Percentiles rank a stretch among this genome's conserved stretches.
Evolutionary conservation across 1,140 invertebrate genomes (phyloP).

Genomic region (Sycophaga agraensis): DNA sequence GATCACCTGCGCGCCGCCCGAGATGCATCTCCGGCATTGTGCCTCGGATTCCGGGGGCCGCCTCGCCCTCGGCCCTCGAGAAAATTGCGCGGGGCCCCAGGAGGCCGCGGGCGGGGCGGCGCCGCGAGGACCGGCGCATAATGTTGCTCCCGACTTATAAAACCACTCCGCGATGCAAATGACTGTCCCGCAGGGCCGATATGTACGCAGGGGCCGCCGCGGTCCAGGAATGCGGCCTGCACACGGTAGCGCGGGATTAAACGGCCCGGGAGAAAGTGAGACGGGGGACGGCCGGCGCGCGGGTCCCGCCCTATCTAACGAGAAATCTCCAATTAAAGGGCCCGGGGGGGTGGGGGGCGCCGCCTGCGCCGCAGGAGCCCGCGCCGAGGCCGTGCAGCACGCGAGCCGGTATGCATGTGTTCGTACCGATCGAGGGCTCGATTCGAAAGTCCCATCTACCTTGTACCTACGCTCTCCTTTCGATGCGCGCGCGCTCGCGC

Average conservation of each 20-base stretch:
- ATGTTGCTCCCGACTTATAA: conserved; percentile 19
- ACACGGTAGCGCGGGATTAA: conserved; percentile 17
- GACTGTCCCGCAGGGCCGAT: background rate
- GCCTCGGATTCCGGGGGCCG: no score
- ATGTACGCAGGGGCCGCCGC: no score
- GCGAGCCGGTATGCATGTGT: no score
- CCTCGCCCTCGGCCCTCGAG: background rate
- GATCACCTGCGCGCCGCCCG: conserved; percentile 10
- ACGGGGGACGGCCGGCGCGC: no score
- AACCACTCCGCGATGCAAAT: conserved; percentile 24
- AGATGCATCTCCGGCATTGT: conserved; percentile 5
- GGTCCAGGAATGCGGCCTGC: conserved; percentile 16
- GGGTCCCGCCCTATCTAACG: conserved; percentile 17
- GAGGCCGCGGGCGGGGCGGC: no score
- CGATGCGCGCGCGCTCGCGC: no score
- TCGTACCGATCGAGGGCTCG: conserved; percentile 1
- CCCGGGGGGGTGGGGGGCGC: background rate
- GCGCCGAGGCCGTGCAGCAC: conserved; percentile 1
- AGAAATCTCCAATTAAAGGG: conserved; percentile 32
- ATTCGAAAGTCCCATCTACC: conserved; percentile 15
- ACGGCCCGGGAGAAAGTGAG: background rate
- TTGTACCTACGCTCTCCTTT: background rate
- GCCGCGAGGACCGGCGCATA: background rate
- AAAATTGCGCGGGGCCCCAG: background rate
- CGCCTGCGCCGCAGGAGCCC: no score